phyloP scores from a whole-genome alignment of 2,888 invertebrate genomes.

The Mesorhabditis spiculigera region DNA sequence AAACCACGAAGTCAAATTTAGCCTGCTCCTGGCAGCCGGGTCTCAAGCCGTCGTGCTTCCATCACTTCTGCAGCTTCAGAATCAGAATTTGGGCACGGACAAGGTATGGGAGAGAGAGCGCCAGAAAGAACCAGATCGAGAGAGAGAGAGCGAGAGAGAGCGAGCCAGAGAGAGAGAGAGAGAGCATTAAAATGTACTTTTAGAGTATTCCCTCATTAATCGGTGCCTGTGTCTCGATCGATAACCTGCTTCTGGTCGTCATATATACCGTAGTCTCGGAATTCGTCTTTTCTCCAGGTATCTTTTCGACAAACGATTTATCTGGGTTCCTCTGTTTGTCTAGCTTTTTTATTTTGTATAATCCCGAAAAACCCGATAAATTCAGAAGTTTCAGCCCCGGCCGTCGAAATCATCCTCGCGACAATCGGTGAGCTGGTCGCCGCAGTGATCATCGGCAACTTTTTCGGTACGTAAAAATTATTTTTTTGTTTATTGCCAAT shows the following conservation, averaged over 20 bases:
- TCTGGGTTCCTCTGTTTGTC: no score
- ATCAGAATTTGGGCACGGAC: neutral
- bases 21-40: neutral
- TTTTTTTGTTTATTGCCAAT: neutral
- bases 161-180: no score
- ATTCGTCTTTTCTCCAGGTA: conserved; percentile 3
- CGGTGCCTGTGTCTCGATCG: neutral
- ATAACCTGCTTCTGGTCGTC: neutral
- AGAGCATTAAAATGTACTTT: neutral
- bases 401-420: neutral
- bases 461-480: neutral
- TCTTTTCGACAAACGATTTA: no score
- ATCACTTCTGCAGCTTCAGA: neutral
- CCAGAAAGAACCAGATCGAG: no score
- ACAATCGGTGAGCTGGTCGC: neutral
- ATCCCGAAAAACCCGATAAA: no score
- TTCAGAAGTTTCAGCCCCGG: neutral
- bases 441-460: neutral
- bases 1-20: neutral
- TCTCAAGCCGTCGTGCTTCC: neutral
- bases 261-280: neutral
- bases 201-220: neutral
- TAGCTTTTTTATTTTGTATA: no score
- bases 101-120: no score
- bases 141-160: no score